These are phyloP conservation scores for Parus major DNA, from an alignment of 2,113 vertebrate species.

Conservation along the genomic window DNA sequence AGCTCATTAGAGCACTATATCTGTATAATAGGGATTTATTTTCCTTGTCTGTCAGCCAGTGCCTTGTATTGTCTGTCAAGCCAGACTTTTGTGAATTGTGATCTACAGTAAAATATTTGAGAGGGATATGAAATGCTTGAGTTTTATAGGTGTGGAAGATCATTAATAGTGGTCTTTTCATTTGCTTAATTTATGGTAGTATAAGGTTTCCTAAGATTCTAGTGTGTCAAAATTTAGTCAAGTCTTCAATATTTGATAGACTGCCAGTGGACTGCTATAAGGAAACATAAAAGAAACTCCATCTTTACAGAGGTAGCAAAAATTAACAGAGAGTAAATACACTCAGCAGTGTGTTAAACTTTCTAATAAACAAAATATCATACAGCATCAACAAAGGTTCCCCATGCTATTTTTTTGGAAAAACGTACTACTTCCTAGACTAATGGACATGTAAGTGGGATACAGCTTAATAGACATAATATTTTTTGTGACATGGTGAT, in stretches of 20 bases:
- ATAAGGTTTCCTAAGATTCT: not conserved
- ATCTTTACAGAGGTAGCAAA: not conserved
- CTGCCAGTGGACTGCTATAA: not conserved
- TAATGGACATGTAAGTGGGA: not conserved
- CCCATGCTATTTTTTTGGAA: not conserved
- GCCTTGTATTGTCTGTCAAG: not conserved
- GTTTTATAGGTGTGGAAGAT: not conserved
- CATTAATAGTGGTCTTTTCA: not conserved
- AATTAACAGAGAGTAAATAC: not conserved
- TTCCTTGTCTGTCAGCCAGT: not conserved
- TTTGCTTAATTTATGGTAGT: not conserved
- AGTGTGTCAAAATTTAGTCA: not conserved
- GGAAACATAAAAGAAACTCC: not conserved
- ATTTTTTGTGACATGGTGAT: not conserved
- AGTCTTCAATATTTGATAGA: not conserved
- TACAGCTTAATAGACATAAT: not conserved
- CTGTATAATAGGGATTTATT: not conserved
- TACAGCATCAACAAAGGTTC: not conserved
- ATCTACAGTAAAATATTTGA: not conserved
- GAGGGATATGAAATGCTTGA: not conserved
- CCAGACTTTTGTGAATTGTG: not conserved
- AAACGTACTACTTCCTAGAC: not conserved
- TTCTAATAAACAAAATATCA: not conserved
- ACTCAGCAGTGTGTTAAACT: not conserved
- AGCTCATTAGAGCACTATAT: slow-evolving; percentile 23